These are phyloP conservation scores for Nycticebus coucang DNA, from an alignment of 2,113 vertebrate genomes.

Conservation along the genomic window DNA sequence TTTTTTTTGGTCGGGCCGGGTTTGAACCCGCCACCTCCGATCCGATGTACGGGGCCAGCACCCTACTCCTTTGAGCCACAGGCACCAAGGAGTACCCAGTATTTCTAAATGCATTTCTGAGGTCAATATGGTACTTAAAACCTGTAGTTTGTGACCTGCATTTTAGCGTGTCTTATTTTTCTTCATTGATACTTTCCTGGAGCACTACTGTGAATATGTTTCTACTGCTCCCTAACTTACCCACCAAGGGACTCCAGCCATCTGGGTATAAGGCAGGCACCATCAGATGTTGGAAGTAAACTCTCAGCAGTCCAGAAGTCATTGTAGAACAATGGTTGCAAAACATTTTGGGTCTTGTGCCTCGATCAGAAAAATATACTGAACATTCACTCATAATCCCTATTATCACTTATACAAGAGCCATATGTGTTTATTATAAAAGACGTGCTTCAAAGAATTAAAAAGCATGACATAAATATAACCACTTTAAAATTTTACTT, in stretches of 20 bases:
- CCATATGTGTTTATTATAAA: slow-evolving; percentile 12
- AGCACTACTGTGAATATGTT: background rate
- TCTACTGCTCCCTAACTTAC: slow-evolving; percentile 19
- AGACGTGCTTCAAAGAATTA: background rate
- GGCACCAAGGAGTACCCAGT: no score
- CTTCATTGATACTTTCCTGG: slow-evolving; percentile 10
- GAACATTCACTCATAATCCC: background rate
- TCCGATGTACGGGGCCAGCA: no score
- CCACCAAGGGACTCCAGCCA: background rate
- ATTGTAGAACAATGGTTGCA: background rate
- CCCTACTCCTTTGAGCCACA: no score
- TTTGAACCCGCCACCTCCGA: no score
- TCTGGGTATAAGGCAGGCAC: background rate
- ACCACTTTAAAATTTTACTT: background rate
- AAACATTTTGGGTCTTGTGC: background rate
- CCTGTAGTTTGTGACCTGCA: background rate
- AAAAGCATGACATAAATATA: background rate
- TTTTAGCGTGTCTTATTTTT: slow-evolving; percentile 16
- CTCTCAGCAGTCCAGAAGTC: background rate
- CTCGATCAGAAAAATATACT: background rate
- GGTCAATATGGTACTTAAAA: background rate
- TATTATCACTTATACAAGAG: background rate
- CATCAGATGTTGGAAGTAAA: background rate
- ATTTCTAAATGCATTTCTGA: slow-evolving; percentile 3
- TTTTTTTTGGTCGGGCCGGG: no score